Evolutionary conservation across 1,140 invertebrate genomes (phyloP).

Genomic region (Drosophila seguyi): DNA sequence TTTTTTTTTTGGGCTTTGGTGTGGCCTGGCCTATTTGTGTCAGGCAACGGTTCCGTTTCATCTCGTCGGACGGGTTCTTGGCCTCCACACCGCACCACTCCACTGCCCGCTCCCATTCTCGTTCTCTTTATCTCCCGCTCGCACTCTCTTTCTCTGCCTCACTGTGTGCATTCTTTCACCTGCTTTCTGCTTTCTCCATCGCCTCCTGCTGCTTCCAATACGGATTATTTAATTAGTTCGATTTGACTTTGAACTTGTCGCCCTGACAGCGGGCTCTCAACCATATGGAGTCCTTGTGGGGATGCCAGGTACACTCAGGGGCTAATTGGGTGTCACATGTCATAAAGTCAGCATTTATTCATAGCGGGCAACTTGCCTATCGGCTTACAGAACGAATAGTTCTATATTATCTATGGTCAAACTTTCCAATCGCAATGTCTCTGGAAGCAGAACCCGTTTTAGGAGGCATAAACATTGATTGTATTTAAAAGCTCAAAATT

Average conservation of each 20-base stretch:
- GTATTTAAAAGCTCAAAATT: not conserved
- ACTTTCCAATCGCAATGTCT: constrained; percentile 4
- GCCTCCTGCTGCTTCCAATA: constrained; percentile 38
- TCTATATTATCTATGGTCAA: not conserved
- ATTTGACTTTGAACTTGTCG: constrained; percentile 60
- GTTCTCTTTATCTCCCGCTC: constrained; percentile 26
- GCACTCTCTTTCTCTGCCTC: constrained; percentile 4
- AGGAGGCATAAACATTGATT: not conserved
- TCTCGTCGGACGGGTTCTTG: constrained; percentile 75
- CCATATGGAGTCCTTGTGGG: constrained; percentile 9
- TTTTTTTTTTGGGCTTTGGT: constrained; percentile 41
- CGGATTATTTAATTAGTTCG: constrained; percentile 60
- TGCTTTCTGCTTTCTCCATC: constrained; percentile 39
- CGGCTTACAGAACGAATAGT: constrained; percentile 1
- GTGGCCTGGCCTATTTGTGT: constrained; percentile 72
- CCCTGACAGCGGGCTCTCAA: not conserved
- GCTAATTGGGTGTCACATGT: constrained; percentile 7
- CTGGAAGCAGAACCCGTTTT: constrained; percentile 4
- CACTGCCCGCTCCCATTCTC: constrained; percentile 22
- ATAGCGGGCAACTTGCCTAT: not conserved
- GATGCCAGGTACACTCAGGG: not conserved
- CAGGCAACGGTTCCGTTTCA: constrained; percentile 77
- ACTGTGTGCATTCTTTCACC: constrained; percentile 44
- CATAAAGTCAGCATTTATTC: not conserved
- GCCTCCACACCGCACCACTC: constrained; percentile 3